Base-by-base conservation (phyloP, 1,140 invertebrate species). In the Luehdorfia chinensis region DNA sequence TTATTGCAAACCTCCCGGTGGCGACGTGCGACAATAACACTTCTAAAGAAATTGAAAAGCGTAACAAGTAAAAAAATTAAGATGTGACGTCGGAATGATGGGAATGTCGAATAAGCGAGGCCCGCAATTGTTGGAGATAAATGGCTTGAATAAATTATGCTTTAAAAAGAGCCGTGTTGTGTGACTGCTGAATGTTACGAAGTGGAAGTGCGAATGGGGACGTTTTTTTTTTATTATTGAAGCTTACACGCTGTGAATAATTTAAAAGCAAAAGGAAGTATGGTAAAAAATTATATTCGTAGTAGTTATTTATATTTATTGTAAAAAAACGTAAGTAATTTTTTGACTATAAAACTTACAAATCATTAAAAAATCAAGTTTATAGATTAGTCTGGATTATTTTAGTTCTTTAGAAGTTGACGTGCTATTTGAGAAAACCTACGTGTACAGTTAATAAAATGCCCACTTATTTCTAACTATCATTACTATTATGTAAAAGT, bases 11-110 rank as follows among this genome's bases (percentile, higher is more conserved):
- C 50, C 33, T 52, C 43, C 41, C 39, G 31, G 21, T 14, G 27
- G 47, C 45, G 36, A 50, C 31, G 55, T 52, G 45, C 51, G 51
- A 53, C 54, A 54, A 54, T 50, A 39, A 36, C 55, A 54, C 47
- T 28, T 47, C 15, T 25, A 8, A 41, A 45, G 48, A 60, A 64
- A 64, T 57, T 64, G 61, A 50, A 57, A 64, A 56, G 51, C 50
- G 50, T 64, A 39, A 64, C 50, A 30, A 30, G 50, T 45, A 46
- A 55, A 64, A 64, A 56, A 48, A 47, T 14, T 25, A 15, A 43
- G 25, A 16, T 27, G 21, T 43, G 15, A 28, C 25, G 39, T 43
- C 39, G 32, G 15, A 19, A 6, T 8, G n/a, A n/a, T n/a, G n/a
- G 34, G 11, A 28, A 41, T 36, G 34, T 46, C 46, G 39, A 28